Evolutionary conservation across 2,113 vertebrate species (phyloP), one percentile per base, ranked within the genome.

Genomic region (Muntiacus reevesi): DNA sequence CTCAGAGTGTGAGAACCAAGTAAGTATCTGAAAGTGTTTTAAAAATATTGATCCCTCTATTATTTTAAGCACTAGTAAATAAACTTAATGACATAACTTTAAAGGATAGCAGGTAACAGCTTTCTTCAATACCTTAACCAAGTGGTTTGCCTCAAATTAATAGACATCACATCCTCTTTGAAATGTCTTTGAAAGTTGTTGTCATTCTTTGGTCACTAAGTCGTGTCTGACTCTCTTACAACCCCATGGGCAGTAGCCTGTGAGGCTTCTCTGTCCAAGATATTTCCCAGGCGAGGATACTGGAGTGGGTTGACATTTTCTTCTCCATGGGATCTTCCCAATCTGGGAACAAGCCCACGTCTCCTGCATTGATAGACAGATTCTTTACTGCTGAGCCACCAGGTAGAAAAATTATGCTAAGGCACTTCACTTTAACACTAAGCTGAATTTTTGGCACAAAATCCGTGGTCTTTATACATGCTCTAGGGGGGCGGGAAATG

Each of bases 61-160:
- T 90, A 86, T 47, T 91, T 94, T 79, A 84, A 95, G 21, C 19
- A 55, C 43, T 84, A 81, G 36, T 92, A 88, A 96, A 57, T 89
- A 81, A 28, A 57, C 52, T 67, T 93, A 67, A 17, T 78, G 54
- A 89, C 64, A 12, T 60, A 59, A 47, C 93, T 97, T 71, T 95
- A 60, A 92, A 86, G 62, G 36, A 50, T 91, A 87, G 23, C 57
- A 64, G 43, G 2, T 81, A 87, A 94, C 94, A 89, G 74, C 28
- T 67, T 94, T 47, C 52, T 81, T 60, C 86, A 94, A 91, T 95
- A 92, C 47, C 13, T 64, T 89, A 89, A 67, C 23, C 30, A 8
- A 87, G 55, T 90, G 25, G 8, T 86, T 97, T 92, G 8, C 82
- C 78, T 96, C 50, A 79, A 64, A 85, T 76, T 81, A 85, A 47